phyloP scores from a whole-genome alignment of 2,797 vertebrate species.

The Diplodus puntazzo region DNA sequence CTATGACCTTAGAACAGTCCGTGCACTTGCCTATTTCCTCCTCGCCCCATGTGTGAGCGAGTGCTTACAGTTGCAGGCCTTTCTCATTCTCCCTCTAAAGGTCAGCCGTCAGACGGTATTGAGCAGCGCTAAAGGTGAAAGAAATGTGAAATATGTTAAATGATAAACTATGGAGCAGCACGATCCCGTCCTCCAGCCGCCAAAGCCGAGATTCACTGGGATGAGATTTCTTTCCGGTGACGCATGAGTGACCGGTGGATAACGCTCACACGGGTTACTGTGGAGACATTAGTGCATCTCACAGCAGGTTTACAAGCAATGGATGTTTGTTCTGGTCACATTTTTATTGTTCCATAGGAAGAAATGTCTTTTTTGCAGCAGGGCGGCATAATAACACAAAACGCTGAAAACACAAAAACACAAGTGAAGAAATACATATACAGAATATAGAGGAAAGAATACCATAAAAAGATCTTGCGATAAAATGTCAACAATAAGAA shows the following conservation, averaged over 20 bases:
- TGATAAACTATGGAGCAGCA: slow-evolving; percentile 60
- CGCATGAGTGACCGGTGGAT: not conserved
- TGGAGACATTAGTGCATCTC: slow-evolving; percentile 6
- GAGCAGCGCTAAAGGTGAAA: slow-evolving; percentile 82
- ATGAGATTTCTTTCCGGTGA: slow-evolving; percentile 32
- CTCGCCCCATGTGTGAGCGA: slow-evolving; percentile 56
- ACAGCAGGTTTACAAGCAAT: slow-evolving; percentile 10
- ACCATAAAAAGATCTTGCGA: not conserved
- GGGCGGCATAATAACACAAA: not conserved
- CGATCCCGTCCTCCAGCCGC: slow-evolving; percentile 11
- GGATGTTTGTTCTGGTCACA: too few relatives aligned
- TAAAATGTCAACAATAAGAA: not conserved
- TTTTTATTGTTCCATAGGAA: slow-evolving; percentile 1
- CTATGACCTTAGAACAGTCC: slow-evolving; percentile 66
- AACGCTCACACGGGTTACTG: not conserved
- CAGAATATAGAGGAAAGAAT: not conserved
- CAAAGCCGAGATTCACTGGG: slow-evolving; percentile 22
- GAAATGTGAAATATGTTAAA: slow-evolving; percentile 81
- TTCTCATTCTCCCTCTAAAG: slow-evolving; percentile 81
- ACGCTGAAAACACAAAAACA: not conserved
- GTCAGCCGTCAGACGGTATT: slow-evolving; percentile 86
- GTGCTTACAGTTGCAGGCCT: slow-evolving; percentile 79
- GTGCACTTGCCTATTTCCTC: slow-evolving; percentile 43
- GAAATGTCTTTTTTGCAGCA: not conserved
- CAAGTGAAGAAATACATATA: not conserved